phyloP scores from a whole-genome alignment of 2,797 vertebrate species.

The Cetoscarus ocellatus region DNA sequence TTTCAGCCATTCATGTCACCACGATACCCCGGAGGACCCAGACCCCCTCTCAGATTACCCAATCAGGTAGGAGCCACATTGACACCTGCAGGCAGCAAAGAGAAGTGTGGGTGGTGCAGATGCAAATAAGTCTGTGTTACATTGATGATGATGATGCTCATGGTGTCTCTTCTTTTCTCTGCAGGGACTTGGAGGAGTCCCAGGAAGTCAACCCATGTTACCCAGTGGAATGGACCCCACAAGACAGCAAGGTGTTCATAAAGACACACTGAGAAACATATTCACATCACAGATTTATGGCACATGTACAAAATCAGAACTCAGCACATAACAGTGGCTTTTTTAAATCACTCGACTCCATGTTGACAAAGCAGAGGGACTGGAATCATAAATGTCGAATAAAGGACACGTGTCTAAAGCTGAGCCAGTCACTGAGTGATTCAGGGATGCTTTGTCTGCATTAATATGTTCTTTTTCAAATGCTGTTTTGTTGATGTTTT shows the following conservation, averaged over 20 bases:
- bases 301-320: too few species aligned
- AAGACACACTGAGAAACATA: conserved; percentile 1
- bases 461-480: too few species aligned
- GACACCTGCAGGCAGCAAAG: conserved; percentile 28
- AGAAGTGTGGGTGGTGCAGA: conserved; percentile 11
- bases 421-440: too few species aligned
- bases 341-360: too few species aligned
- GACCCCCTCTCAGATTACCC: conserved; percentile 96
- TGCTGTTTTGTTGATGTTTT: too few species aligned
- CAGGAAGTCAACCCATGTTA: conserved; percentile 94
- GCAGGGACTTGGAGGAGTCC: conserved; percentile 94
- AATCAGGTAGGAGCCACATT: conserved; percentile 88
- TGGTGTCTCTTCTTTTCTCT: conserved; percentile 49
- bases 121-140: not conserved
- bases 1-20: conserved; percentile 98
- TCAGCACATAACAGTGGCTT: too few species aligned
- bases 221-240: conserved; percentile 97
- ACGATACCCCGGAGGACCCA: conserved; percentile 95
- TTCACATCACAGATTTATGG: conserved; percentile 15
- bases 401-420: too few species aligned
- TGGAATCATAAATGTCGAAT: too few species aligned
- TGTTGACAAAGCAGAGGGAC: too few species aligned
- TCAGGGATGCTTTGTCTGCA: too few species aligned
- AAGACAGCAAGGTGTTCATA: conserved; percentile 92
- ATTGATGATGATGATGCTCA: conserved; percentile 2